Base-by-base conservation (phyloP, 2,888 invertebrate genomes). In the Bombyx huttoni region DNA sequence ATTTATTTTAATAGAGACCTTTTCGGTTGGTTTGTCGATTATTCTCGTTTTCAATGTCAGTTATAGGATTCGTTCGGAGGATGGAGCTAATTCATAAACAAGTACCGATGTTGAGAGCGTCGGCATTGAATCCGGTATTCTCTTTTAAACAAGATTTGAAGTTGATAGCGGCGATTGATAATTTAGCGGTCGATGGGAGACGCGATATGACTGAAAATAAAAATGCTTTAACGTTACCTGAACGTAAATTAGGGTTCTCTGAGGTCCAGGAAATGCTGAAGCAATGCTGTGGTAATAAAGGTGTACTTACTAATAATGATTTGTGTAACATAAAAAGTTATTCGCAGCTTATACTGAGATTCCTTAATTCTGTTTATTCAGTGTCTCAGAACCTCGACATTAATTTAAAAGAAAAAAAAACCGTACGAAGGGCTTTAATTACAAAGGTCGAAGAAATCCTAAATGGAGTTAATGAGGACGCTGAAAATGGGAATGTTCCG, bases 391-490 rank as follows among this genome's bases (percentile, higher is more conserved):
- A 1, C 0, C 40, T 24, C 24, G 24, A 40, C 0, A 8, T 12
- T 40, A 12, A 40, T n/a, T 13, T 71, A 8, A 68, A 70, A 53
- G 70, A 78, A 61, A 57, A 59, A 13, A 73, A 64, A 47, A 70
- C 73, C 45, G 60, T 63, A 1, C 74, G 67, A 60, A 81, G 70
- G 57, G 34, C 33, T 0, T 56, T 85, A 3, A 70, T 88, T 1
- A 77, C 72, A 51, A 87, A 81, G 61, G 81, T 90, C 34, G 86
- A 89, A 66, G 66, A 72, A 3, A 81, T 90, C 57, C 73, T 90
- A 14, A 62, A 59, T 12, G 67, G 79, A 10, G 72, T 90, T 13
- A 82, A 89, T 49, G 78, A 70, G 63, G 75, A 78, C 51, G 81
- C 82, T 13, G 79, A 81, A 51, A 67, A 53, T 24, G 81, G 78